A percentile compares a stretch with the other conserved stretches of the same genome.
These are phyloP conservation scores for Heliconius eleuchia DNA, from an alignment of 1,140 invertebrate species.

Conservation along the genomic window DNA sequence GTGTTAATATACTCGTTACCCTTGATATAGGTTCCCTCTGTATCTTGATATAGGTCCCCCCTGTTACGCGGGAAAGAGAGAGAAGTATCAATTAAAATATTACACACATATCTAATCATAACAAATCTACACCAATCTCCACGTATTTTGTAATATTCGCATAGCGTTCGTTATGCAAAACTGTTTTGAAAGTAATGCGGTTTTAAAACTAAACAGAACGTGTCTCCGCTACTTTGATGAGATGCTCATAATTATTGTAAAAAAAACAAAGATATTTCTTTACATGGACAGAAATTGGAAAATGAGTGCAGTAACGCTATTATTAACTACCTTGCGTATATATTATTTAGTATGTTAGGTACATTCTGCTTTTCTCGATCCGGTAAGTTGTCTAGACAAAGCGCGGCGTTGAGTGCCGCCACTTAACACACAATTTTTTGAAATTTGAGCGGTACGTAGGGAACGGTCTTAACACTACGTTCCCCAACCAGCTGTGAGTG, in stretches of 20 bases:
- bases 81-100: no score
- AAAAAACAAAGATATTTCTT: background rate
- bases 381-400: no score
- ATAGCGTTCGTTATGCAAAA: constrained; percentile 27
- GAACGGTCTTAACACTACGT: no score
- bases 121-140: constrained; percentile 14
- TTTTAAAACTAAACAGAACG: constrained; percentile 35
- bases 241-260: background rate
- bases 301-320: background rate
- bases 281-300: background rate
- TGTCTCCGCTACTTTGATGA: constrained; percentile 28
- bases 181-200: constrained; percentile 20
- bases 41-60: no score
- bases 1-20: no score
- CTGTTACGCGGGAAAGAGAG: no score
- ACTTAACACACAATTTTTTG: no score
- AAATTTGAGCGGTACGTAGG: no score
- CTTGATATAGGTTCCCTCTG: no score
- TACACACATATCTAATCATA: constrained; percentile 14
- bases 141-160: constrained; percentile 27
- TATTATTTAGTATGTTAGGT: background rate
- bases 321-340: background rate
- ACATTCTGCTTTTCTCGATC: no score
- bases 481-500: no score
- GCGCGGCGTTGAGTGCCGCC: no score